A percentile compares a stretch with the other conserved stretches of the same genome.
These are phyloP conservation scores for Noturus placidus DNA, from an alignment of 2,113 vertebrate species.

Conservation along the genomic window DNA sequence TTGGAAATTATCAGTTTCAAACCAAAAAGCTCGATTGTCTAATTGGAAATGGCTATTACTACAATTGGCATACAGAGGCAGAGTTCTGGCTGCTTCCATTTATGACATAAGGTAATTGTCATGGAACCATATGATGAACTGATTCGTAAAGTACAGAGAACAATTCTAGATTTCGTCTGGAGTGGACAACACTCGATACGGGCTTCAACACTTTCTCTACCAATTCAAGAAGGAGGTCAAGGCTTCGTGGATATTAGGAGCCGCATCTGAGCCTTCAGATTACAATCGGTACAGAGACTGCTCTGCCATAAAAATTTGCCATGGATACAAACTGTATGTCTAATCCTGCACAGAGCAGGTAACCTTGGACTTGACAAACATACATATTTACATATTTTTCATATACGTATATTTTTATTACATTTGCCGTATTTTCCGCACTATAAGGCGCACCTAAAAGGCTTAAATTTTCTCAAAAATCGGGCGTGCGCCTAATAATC, in stretches of 20 bases:
- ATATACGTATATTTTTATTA: too few species aligned
- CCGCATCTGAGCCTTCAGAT: background rate
- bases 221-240: background rate
- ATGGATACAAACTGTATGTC: background rate
- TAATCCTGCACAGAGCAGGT: background rate
- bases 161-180: too few species aligned
- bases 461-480: too few species aligned
- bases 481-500: too few species aligned
- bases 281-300: background rate
- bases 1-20: background rate
- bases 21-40: background rate
- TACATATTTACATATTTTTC: too few species aligned
- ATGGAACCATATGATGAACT: background rate
- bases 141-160: too few species aligned
- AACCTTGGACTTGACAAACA: background rate
- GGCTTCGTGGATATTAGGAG: background rate
- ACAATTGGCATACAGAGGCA: background rate
- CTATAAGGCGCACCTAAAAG: too few species aligned
- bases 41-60: background rate
- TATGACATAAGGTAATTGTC: background rate
- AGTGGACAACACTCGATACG: background rate
- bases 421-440: too few species aligned
- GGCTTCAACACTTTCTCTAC: background rate
- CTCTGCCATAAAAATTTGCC: background rate
- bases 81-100: background rate